phyloP scores from a whole-genome alignment of 1,140 invertebrate species.

The Caenorhabditis briggsae region DNA sequence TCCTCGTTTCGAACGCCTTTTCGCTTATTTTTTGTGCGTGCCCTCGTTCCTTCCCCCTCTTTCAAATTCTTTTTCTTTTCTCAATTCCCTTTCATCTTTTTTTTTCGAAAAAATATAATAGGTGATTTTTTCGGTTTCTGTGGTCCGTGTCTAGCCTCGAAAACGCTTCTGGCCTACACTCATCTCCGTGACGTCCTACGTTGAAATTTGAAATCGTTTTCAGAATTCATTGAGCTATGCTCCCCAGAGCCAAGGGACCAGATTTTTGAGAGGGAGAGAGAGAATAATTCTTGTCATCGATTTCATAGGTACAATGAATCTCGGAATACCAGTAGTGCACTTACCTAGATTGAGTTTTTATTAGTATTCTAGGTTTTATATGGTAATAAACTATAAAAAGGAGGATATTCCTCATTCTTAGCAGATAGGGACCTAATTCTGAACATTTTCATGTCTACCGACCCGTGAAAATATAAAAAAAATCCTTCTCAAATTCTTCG shows the following conservation, averaged over 20 bases:
- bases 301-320: no score
- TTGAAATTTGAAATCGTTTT: conserved; percentile 43
- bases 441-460: no score
- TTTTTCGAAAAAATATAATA: neutral
- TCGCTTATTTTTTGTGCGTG: conserved; percentile 7
- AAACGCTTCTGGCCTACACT: neutral
- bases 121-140: neutral
- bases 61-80: conserved; percentile 4
- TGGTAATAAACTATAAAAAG: no score
- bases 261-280: neutral
- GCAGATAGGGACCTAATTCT: no score
- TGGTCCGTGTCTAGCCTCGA: neutral
- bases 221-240: conserved; percentile 41
- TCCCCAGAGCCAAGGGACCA: conserved; percentile 6
- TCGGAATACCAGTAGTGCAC: no score
- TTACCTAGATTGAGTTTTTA: no score
- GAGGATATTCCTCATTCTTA: no score
- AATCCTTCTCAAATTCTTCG: no score
- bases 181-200: conserved; percentile 12
- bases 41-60: neutral
- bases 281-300: neutral
- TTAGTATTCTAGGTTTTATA: no score
- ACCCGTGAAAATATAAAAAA: no score
- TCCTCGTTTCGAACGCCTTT: conserved; percentile 53
- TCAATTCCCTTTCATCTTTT: neutral